These are phyloP conservation scores for Regulus satrapa DNA, from an alignment of 2,113 vertebrate genomes.

Conservation along the genomic window DNA sequence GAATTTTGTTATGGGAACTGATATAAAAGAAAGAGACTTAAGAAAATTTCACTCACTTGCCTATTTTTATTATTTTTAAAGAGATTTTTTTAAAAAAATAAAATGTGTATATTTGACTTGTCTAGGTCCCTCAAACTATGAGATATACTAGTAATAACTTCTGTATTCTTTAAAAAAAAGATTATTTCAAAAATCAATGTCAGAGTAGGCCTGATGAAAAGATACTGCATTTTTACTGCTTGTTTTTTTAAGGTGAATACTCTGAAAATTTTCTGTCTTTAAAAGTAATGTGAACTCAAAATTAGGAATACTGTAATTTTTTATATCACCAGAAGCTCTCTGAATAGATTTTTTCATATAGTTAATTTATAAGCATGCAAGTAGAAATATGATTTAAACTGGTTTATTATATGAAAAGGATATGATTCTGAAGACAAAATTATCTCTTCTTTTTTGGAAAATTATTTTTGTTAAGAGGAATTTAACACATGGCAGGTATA, in stretches of 20 bases:
- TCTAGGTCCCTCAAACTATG: background rate
- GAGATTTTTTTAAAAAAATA: background rate
- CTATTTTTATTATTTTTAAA: background rate
- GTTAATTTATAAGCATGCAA: background rate
- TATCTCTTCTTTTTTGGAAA: background rate
- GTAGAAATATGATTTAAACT: background rate
- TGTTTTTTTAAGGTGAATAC: background rate
- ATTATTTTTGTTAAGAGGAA: background rate
- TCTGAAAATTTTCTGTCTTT: background rate
- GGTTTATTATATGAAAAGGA: background rate
- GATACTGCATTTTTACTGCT: background rate
- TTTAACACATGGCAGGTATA: background rate
- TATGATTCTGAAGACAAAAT: background rate
- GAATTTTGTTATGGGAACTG: background rate
- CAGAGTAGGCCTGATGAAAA: background rate
- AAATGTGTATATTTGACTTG: background rate
- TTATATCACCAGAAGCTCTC: background rate
- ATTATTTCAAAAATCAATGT: background rate
- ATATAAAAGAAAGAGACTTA: background rate
- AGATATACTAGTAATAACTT: background rate
- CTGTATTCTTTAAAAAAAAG: background rate
- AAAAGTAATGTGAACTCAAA: background rate
- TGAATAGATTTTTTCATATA: background rate
- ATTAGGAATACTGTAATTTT: background rate
- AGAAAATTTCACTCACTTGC: constrained; percentile 4